Evolutionary conservation across 2,888 invertebrate species (phyloP), one percentile per base, ranked within the genome.

Genomic region (Thymelicus lineola): DNA sequence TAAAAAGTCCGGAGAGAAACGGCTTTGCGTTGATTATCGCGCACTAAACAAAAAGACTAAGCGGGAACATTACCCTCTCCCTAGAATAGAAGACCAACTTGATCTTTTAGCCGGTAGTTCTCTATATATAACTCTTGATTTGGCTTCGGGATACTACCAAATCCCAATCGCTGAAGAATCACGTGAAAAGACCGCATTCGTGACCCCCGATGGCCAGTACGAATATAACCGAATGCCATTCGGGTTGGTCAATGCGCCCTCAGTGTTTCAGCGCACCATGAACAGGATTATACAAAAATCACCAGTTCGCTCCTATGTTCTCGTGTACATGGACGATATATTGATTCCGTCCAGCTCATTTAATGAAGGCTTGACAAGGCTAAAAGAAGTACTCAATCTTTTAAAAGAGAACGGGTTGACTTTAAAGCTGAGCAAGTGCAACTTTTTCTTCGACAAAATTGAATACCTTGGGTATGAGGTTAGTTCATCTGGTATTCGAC

Each of bases 201-300:
- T n/a, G n/a, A n/a, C n/a, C n/a, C n/a, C n/a, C n/a, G n/a, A n/a
- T n/a, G n/a, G n/a, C n/a, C n/a, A n/a, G n/a, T n/a, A n/a, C n/a
- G n/a, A n/a, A n/a, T n/a, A n/a, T n/a, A n/a, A n/a, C n/a, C n/a
- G n/a, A n/a, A n/a, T n/a, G 81, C 82, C 84, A 0, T 89, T 86
- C 66, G 86, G 84, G 7, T 74, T 87, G 0, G 70, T 73, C 0
- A 86, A 86, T 69, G 82, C 87, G 0, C 84, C 84, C 9, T 74
- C 79, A 2, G 77, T 80, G 0, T 87, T 85, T 17, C 48, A 50
- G 17, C 15, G 48, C n/a, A n/a, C n/a, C n/a, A n/a, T n/a, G n/a
- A n/a, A n/a, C n/a, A n/a, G n/a, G n/a, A 7, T 50, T 6, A 17
- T 50, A 50, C 48, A 50, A 17, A 50, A 50, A 50, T 50, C 48